These are phyloP conservation scores for Leptatherina wallacei DNA, from an alignment of 2,797 vertebrate genomes.

Conservation along the genomic window DNA sequence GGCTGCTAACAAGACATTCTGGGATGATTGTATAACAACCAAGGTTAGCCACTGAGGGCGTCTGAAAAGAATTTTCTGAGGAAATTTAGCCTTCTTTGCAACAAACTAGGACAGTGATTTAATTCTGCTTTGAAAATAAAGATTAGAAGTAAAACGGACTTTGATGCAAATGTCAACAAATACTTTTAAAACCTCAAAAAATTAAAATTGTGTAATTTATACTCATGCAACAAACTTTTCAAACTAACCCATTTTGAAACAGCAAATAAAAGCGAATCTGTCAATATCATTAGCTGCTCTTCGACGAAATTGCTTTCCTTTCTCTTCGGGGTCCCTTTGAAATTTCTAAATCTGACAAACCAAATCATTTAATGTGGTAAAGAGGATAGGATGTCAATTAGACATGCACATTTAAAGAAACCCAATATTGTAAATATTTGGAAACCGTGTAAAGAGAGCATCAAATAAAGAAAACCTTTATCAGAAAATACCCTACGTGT, in stretches of 20 bases:
- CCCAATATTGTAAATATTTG: no score
- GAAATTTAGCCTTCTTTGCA: constrained; percentile 36
- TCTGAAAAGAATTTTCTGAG: constrained; percentile 34
- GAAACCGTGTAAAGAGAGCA: background rate
- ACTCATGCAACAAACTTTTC: background rate
- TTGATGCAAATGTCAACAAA: constrained; percentile 12
- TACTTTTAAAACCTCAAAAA: background rate
- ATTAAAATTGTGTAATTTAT: background rate
- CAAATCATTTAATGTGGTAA: no score
- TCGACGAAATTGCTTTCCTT: no score
- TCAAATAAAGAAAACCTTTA: background rate
- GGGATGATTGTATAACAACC: constrained; percentile 71
- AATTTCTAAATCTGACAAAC: background rate
- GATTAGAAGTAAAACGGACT: background rate
- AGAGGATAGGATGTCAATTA: background rate
- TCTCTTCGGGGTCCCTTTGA: no score
- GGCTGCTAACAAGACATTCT: constrained; percentile 75
- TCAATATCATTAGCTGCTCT: background rate
- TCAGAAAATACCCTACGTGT: constrained; percentile 10
- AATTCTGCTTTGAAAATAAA: constrained; percentile 18
- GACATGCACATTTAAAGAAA: no score
- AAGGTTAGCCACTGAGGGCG: constrained; percentile 51
- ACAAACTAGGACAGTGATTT: constrained; percentile 7
- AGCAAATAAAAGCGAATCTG: background rate
- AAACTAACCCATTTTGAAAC: background rate